Evolutionary conservation across 2,113 vertebrate species (phyloP), one percentile per base, ranked within the genome.

Genomic region (Glaucidium brasilianum): DNA sequence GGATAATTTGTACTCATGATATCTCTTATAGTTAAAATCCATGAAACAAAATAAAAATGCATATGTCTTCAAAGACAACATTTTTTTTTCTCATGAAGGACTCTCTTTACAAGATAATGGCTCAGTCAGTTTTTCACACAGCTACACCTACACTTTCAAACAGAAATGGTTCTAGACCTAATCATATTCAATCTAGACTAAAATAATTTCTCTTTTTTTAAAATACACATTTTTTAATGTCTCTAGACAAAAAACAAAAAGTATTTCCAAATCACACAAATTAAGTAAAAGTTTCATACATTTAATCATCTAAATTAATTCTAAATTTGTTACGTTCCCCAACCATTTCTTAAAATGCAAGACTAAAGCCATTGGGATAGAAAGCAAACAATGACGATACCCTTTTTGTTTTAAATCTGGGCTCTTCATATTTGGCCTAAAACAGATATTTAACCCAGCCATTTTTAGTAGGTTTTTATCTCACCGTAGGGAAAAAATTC

Each of bases 31-130:
- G 13, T 32, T 83, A 63, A 79, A 73, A 85, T 34, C 34, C 75
- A 12, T 45, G 12, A 79, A 83, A 52, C 3, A 39, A 73, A 77
- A 74, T 16, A 26, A 47, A 35, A 74, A 49, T 15, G 73, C 9
- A 2, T 17, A 6, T 5, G 10, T 72, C 23, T 88, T 63, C 25
- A 75, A 72, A 85, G 58, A 34, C 18, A 62, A n/a, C 8, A 6
- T 5, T 11, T 4, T 6, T 26, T 41, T 72, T 53, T 15, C 22
- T 43, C 0, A 0, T 35, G 25, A 39, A 30, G 27, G 15, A 39
- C 32, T 32, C 25, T 35, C 8, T 39, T 80, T 85, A 50, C 5
- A 63, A 43, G 21, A 30, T n/a, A 58, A 71, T 21, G 21, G 15
- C 3, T 83, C 15, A n/a, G 23, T 43, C 37, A 74, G 17, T 29